A percentile compares a stretch with the other conserved stretches of the same genome.
phyloP scores from a whole-genome alignment of 1,140 invertebrate species.

The Drosophila pseudoobscura region DNA sequence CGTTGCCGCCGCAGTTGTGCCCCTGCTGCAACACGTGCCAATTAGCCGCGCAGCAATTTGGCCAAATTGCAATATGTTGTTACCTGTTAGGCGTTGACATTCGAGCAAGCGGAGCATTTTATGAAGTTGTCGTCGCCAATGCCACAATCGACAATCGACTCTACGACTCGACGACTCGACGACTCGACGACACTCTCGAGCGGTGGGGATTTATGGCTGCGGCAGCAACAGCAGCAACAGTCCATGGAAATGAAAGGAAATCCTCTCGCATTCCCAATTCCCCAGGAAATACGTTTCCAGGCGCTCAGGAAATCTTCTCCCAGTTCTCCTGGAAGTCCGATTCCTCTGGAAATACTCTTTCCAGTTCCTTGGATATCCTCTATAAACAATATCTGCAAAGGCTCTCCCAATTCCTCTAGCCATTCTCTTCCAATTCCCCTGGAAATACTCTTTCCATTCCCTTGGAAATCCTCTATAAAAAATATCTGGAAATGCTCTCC shows the following conservation, averaged over 20 bases:
- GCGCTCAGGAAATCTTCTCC: no score
- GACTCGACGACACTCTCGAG: conserved; percentile 10
- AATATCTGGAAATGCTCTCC: no score
- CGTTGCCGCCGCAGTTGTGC: background rate
- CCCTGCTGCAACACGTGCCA: conserved; percentile 66
- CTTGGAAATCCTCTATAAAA: no score
- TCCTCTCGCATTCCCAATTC: background rate
- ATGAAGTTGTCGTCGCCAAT: conserved; percentile 63
- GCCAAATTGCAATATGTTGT: conserved; percentile 80
- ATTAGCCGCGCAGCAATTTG: conserved; percentile 74
- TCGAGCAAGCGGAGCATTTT: conserved; percentile 53
- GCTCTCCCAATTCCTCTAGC: no score
- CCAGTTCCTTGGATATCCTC: no score
- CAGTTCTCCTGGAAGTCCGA: no score
- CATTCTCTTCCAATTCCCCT: no score
- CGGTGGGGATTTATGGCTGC: conserved; percentile 47
- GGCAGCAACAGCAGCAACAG: no score
- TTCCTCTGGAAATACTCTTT: no score
- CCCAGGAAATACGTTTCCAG: no score
- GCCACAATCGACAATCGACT: conserved; percentile 14
- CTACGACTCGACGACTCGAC: conserved; percentile 18
- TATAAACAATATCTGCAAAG: no score
- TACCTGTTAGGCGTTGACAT: conserved; percentile 67
- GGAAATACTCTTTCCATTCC: no score
- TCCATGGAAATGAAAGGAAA: conserved; percentile 5